Evolutionary conservation across 2,797 vertebrate species (phyloP).

Genomic region (Silurus lanzhouensis): DNA sequence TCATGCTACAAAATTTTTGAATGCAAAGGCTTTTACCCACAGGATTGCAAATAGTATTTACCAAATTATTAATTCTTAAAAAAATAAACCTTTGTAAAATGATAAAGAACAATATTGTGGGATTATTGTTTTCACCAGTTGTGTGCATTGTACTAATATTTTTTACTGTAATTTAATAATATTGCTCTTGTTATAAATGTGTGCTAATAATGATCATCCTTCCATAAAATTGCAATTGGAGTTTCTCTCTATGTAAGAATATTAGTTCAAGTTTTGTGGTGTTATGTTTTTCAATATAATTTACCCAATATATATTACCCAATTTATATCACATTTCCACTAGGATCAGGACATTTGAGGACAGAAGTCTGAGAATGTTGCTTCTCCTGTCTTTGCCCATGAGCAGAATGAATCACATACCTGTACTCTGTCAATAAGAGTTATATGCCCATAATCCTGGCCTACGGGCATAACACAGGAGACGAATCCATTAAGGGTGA

Average conservation of each 20-base stretch:
- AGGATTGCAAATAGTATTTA: background rate
- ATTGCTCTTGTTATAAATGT: no score
- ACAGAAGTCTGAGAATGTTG: constrained; percentile 24
- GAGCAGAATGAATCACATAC: constrained; percentile 38
- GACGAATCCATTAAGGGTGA: constrained; percentile 47
- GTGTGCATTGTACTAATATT: background rate
- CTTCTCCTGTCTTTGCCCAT: background rate
- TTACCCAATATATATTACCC: no score
- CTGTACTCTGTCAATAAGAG: constrained; percentile 47
- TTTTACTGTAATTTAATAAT: background rate
- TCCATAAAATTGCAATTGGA: background rate
- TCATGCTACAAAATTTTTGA: background rate
- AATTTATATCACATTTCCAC: background rate
- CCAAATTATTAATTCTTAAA: no score
- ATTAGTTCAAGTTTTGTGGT: background rate
- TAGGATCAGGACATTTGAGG: constrained; percentile 14
- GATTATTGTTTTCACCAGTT: background rate
- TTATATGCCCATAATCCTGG: constrained; percentile 45
- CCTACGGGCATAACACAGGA: constrained; percentile 38
- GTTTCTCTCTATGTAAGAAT: background rate
- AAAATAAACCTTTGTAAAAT: background rate
- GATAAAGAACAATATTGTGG: background rate
- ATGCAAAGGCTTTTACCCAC: background rate
- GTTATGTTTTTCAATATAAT: background rate
- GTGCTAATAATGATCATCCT: background rate